Evolutionary conservation across 2,888 invertebrate genomes (phyloP).

Genomic region (Melanargia galathea): DNA sequence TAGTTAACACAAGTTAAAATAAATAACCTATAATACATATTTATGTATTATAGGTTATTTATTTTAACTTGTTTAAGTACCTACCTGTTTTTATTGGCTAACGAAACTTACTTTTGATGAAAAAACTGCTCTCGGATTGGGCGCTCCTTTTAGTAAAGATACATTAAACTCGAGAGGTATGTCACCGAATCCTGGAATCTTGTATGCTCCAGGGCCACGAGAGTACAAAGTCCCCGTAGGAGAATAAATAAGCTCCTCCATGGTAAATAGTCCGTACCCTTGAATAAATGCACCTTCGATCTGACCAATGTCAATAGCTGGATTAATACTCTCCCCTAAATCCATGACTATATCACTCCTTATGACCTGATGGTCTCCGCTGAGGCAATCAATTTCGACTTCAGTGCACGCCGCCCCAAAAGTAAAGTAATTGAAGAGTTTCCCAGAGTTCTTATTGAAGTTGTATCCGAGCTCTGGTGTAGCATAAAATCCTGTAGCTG

Average conservation of each 20-base stretch:
- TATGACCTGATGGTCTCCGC: constrained; percentile 95
- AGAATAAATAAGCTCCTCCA: constrained; percentile 95
- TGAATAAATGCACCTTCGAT: constrained; percentile 97
- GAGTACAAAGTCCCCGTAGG: constrained; percentile 91
- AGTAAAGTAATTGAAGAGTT: constrained; percentile 91
- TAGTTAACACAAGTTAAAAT: no score
- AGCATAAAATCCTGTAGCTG: constrained; percentile 91
- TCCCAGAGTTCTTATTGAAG: constrained; percentile 86
- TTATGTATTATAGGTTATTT: no score
- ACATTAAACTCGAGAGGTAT: constrained; percentile 97
- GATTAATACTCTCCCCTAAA: constrained; percentile 96
- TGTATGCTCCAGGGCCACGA: constrained; percentile 96
- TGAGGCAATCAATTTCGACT: constrained; percentile 96
- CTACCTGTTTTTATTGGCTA: neutral
- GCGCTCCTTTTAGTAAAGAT: constrained; percentile 92
- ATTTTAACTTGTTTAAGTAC: neutral
- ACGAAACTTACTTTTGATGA: constrained; percentile 94
- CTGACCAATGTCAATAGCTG: constrained; percentile 98
- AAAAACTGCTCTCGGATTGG: constrained; percentile 95
- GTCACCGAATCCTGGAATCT: constrained; percentile 95
- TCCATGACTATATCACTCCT: constrained; percentile 98
- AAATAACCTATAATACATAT: no score
- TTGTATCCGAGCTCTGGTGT: constrained; percentile 89
- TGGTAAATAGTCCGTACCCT: constrained; percentile 95
- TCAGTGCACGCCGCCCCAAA: constrained; percentile 93